Evolutionary conservation across 2,113 vertebrate species (phyloP).

Genomic region (Oncorhynchus kisutch): DNA sequence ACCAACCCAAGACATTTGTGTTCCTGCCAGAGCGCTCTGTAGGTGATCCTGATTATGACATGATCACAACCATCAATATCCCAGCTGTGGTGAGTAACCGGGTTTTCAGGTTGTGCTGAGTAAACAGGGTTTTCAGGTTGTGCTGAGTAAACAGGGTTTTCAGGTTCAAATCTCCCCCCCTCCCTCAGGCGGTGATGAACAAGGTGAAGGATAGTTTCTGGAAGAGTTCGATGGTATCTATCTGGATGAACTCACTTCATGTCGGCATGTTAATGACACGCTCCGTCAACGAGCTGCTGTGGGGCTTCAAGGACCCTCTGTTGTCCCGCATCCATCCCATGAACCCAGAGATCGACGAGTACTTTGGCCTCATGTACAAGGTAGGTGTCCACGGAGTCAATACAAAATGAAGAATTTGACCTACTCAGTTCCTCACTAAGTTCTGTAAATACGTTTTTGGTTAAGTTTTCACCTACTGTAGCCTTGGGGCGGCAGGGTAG

Average conservation of each 20-base stretch:
- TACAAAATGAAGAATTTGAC: no score
- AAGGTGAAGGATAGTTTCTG: constrained; percentile 57
- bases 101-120: neutral
- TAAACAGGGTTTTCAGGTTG: no score
- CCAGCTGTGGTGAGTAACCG: constrained; percentile 87
- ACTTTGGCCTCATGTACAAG: constrained; percentile 88
- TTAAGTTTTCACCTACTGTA: no score
- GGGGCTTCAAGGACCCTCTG: constrained; percentile 89
- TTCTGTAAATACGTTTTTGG: no score
- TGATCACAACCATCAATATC: constrained; percentile 88
- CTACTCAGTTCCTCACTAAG: no score
- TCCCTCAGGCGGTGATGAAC: constrained; percentile 81
- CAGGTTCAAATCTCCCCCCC: no score
- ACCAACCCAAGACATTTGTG: constrained; percentile 84
- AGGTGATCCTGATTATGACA: constrained; percentile 82
- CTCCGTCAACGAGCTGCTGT: constrained; percentile 83
- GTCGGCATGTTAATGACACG: constrained; percentile 75
- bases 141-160: no score
- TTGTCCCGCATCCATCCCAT: constrained; percentile 56
- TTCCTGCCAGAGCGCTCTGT: constrained; percentile 84
- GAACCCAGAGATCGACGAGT: constrained; percentile 63
- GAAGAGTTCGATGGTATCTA: neutral
- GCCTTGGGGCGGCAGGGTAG: no score
- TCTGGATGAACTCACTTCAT: constrained; percentile 39
- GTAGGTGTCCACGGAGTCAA: constrained; percentile 58